Evolutionary conservation across 2,888 invertebrate species (phyloP).

Genomic region (Suillia variegata): DNA sequence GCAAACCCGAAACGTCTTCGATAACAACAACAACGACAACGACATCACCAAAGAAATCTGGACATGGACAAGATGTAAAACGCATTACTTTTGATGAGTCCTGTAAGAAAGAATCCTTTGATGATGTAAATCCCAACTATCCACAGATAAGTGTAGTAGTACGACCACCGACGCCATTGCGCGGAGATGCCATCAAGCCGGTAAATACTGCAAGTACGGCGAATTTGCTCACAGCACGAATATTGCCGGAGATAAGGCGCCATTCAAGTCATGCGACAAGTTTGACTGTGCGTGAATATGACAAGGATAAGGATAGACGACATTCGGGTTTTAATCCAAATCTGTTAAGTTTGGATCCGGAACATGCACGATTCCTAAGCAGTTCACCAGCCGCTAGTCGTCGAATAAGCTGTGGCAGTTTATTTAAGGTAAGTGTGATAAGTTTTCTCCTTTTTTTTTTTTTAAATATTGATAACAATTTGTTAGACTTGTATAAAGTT

Average conservation of each 20-base stretch:
- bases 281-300: conserved; percentile 63
- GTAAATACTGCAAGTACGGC: conserved; percentile 46
- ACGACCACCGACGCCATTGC: conserved; percentile 76
- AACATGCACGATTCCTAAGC: conserved; percentile 70
- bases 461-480: not conserved
- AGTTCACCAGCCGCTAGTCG: conserved; percentile 85
- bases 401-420: conserved; percentile 88
- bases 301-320: conserved; percentile 60
- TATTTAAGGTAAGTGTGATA: conserved; percentile 74
- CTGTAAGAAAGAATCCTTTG: conserved; percentile 62
- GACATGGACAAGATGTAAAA: conserved; percentile 59
- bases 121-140: conserved; percentile 61
- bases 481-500: not conserved
- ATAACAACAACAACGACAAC: conserved; percentile 31
- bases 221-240: conserved; percentile 51
- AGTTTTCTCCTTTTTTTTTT: not conserved
- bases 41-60: conserved; percentile 49
- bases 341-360: conserved; percentile 67
- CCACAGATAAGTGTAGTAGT: conserved; percentile 76
- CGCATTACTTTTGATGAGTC: conserved; percentile 63
- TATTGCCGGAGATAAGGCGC: conserved; percentile 58
- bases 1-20: conserved; percentile 37
- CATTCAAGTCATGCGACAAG: conserved; percentile 61
- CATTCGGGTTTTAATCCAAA: conserved; percentile 67
- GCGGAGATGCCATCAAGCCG: conserved; percentile 66